Evolutionary conservation across 1,140 invertebrate genomes (phyloP), one percentile per base, ranked within the genome.

Genomic region (Drosophila arawakana): DNA sequence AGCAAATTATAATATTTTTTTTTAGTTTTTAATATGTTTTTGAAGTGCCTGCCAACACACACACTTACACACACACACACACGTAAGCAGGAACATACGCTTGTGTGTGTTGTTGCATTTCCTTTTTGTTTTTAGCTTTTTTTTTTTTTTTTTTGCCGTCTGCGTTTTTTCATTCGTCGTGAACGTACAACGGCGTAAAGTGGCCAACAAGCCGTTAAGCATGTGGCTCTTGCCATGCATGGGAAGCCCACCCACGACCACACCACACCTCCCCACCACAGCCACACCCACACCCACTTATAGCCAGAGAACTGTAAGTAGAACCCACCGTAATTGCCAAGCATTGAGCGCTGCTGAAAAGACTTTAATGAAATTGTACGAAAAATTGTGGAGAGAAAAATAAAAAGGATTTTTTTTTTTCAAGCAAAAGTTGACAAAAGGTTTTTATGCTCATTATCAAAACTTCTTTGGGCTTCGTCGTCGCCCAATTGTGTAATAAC

Each of bases 181-280:
- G 58, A 54, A 54, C 50, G 76, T 73, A 82, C 59, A 88, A 72
- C 50, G 76, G 76, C 83, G 80, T 80, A 83, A 86, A 88, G 82
- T 86, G 84, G 77, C 73, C 84, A 88, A 88, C 83, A 88, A 88
- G 73, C 80, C 83, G 83, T 86, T 86, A 86, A 85, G 78, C 73
- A 67, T 67, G 71, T 41, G 18, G 18, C 54, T 54, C 74, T 60
- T 39, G 63, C 67, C 76, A 72, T 62, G 43, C 70, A 70, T 67
- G 59, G 18, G 25, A 30, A 52, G 39, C 43, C 55, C 50, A 30
- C 61, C 49, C 13, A 41, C 25, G 8, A 18, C 13, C 54, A 47
- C 39, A 50, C 30, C 18, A 3, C 30, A 63, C 18, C 5, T 9
- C 46, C 46, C 25, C 6, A 30, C 25, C 25, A 30, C 25, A 5